phyloP scores from a whole-genome alignment of 2,888 invertebrate species.

The Heliconius hortense region DNA sequence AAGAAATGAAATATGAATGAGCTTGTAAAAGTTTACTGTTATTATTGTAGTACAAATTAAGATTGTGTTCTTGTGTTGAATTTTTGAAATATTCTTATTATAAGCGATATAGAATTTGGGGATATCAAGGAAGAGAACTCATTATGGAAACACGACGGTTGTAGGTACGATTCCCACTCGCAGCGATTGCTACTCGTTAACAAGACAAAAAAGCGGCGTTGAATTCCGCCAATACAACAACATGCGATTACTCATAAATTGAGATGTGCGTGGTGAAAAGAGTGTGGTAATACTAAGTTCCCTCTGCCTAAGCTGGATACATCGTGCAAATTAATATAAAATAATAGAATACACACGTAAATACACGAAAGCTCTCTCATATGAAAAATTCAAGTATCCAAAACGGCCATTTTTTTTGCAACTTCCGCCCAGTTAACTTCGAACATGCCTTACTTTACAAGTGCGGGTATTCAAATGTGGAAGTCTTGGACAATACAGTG shows the following conservation, averaged over 20 bases:
- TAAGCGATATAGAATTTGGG: background rate
- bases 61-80: slow-evolving; percentile 32
- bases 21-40: slow-evolving; percentile 46
- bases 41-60: slow-evolving; percentile 47
- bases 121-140: background rate
- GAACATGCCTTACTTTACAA: slow-evolving; percentile 24
- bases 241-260: background rate
- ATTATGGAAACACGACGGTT: no score
- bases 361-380: slow-evolving; percentile 7
- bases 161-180: background rate
- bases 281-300: background rate
- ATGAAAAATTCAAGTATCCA: slow-evolving; percentile 23
- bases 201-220: background rate
- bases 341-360: background rate
- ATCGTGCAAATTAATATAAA: background rate
- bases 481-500: slow-evolving; percentile 20
- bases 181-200: background rate
- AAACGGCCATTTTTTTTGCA: slow-evolving; percentile 23
- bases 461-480: slow-evolving; percentile 28
- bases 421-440: slow-evolving; percentile 23
- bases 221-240: background rate
- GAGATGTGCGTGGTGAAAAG: background rate
- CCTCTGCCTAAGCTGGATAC: background rate
- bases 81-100: slow-evolving; percentile 5
- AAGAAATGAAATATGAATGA: slow-evolving; percentile 30